These are phyloP conservation scores for Vanessa tameamea DNA, from an alignment of 1,140 invertebrate species.

Conservation along the genomic window DNA sequence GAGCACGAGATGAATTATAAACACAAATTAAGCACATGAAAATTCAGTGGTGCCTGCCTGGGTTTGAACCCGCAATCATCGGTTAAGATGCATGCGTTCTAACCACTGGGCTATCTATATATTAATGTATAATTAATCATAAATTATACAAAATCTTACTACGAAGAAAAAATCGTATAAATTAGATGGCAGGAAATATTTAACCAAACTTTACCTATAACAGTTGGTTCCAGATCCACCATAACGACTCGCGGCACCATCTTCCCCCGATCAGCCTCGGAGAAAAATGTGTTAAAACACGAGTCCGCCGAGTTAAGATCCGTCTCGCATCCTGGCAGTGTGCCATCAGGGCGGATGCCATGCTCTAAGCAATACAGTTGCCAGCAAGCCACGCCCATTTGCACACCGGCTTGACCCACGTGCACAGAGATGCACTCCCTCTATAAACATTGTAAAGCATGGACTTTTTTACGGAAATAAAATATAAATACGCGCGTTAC, in stretches of 20 bases:
- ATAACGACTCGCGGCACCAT: constrained; percentile 89
- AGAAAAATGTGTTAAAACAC: constrained; percentile 82
- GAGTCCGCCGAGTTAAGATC: constrained; percentile 67
- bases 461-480: too few species aligned
- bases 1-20: too few species aligned
- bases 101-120: too few species aligned
- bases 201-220: constrained; percentile 75
- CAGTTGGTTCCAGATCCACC: constrained; percentile 90
- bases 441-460: constrained; percentile 39
- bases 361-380: constrained; percentile 93
- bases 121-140: too few species aligned
- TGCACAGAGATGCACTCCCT: constrained; percentile 90
- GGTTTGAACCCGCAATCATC: too few species aligned
- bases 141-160: too few species aligned
- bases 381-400: constrained; percentile 91
- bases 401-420: constrained; percentile 92
- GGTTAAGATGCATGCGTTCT: too few species aligned
- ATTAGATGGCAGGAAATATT: too few species aligned
- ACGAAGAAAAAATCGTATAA: too few species aligned
- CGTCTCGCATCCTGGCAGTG: constrained; percentile 73
- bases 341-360: constrained; percentile 88
- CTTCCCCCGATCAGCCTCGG: constrained; percentile 84
- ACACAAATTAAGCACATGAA: too few species aligned
- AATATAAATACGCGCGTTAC: too few species aligned
- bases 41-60: too few species aligned